Conservation (phyloP, 2,888 invertebrate genomes). For the Euzophera pinguis region DNA sequence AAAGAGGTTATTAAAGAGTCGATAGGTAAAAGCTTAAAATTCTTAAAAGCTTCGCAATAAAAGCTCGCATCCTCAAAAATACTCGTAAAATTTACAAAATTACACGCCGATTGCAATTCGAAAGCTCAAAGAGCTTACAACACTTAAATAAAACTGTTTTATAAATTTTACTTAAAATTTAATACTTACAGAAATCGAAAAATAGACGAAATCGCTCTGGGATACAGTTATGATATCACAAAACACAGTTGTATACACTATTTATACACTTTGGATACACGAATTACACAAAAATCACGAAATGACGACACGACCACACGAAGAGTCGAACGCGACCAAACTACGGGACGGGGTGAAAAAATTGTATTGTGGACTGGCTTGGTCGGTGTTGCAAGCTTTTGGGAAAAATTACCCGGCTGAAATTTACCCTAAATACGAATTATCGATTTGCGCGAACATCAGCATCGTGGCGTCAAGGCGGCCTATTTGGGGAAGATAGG, state of each 20-base stretch:
- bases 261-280: not conserved
- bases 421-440: not conserved
- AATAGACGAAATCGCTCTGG: conserved; percentile 11
- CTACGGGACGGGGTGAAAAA: conserved; percentile 33
- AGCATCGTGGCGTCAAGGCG: no score
- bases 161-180: not conserved
- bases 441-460: not conserved
- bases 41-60: not conserved
- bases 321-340: conserved; percentile 29
- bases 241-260: not conserved
- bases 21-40: not conserved
- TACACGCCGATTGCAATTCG: not conserved
- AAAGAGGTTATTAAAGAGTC: no score
- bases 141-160: not conserved
- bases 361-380: conserved; percentile 33
- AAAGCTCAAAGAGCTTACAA: not conserved
- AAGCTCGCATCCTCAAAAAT: not conserved
- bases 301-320: not conserved
- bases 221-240: not conserved
- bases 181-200: conserved; percentile 13
- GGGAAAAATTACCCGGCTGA: not conserved
- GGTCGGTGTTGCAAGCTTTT: conserved; percentile 11
- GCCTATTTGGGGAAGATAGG: no score
- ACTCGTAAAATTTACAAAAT: conserved; percentile 7
- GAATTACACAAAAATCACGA: conserved; percentile 1